Base-by-base conservation (phyloP, 2,888 invertebrate species). In the Tridacna crocea region DNA sequence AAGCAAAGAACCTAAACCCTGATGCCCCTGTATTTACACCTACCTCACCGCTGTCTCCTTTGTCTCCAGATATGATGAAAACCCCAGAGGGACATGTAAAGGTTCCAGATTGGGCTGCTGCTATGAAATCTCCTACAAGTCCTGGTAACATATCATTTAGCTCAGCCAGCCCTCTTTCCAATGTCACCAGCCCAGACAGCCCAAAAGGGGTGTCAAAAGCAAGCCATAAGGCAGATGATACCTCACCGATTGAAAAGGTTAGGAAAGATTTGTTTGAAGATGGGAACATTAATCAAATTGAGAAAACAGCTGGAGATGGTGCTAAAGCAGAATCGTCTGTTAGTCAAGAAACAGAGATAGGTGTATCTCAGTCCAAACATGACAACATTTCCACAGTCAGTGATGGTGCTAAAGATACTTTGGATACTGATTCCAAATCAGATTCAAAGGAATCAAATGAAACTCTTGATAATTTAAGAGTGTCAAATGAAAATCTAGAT, bases 21-120 rank as follows among this genome's bases (percentile, higher is more conserved):
- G 92, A 92, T 84, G 92, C 92, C 17, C 91, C 92, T 24, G 91
- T 85, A 48, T 91, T 91, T 78, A 85, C 89, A n/a, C 91, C 91
- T 55, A 81, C 84, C 65, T 88, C 89, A 26, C 88, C 89, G 24
- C 46, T 85, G 46, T 88, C 87, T 22, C 88, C 88, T n/a, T 55
- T 84, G 46, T 91, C 92, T 22, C 89, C 91, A 46, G 88, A 89
- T 66, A 85, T 90, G 74, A 83, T 90, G 87, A 90, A 88, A 72
- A 89, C 91, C 11, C 91, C 90, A 6, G 84, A 87, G 22, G 89
- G 86, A 63, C 89, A 88, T 84, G 87, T 87, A 13, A 88, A 90
- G 77, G 87, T 88, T 19, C 75, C 83, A n/a, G 87, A 91, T 77
- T 91, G 90, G 91, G 89, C 88, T n/a, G 87, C 78, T 24, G 87